Conservation (phyloP, 2,113 vertebrate genomes). For the Calypte anna region DNA sequence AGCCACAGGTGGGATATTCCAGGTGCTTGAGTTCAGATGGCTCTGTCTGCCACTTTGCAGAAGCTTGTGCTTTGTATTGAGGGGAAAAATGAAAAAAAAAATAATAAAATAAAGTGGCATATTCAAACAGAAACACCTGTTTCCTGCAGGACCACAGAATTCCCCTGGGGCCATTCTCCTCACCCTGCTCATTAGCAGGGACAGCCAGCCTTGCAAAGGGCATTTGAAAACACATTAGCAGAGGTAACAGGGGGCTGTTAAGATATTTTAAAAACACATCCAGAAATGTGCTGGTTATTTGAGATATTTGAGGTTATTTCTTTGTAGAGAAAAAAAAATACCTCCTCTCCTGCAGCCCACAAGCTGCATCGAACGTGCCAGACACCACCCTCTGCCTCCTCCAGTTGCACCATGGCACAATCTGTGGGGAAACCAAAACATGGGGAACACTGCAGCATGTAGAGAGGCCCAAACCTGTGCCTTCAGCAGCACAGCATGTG, state of each 20-base stretch:
- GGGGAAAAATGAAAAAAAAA: background rate
- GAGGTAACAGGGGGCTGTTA: background rate
- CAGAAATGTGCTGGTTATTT: background rate
- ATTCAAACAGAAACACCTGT: slow-evolving; percentile 4
- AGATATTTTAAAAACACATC: background rate
- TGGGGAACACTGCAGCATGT: accelerated
- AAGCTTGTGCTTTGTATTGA: background rate
- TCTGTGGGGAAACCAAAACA: background rate
- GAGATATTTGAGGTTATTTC: background rate
- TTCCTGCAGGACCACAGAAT: background rate
- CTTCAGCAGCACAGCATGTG: background rate
- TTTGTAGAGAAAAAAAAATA: background rate
- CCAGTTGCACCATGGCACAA: background rate
- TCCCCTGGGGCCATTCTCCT: background rate
- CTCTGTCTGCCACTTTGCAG: background rate
- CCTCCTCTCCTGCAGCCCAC: accelerated
- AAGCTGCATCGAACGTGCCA: background rate
- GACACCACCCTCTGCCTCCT: background rate
- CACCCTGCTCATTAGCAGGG: background rate
- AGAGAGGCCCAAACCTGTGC: background rate
- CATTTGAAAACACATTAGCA: background rate
- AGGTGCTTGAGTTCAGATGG: background rate
- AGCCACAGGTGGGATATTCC: background rate
- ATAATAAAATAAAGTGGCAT: background rate
- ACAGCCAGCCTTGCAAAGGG: background rate